Base-by-base conservation (phyloP, 2,113 vertebrate genomes). In the Epinephelus fuscoguttatus region DNA sequence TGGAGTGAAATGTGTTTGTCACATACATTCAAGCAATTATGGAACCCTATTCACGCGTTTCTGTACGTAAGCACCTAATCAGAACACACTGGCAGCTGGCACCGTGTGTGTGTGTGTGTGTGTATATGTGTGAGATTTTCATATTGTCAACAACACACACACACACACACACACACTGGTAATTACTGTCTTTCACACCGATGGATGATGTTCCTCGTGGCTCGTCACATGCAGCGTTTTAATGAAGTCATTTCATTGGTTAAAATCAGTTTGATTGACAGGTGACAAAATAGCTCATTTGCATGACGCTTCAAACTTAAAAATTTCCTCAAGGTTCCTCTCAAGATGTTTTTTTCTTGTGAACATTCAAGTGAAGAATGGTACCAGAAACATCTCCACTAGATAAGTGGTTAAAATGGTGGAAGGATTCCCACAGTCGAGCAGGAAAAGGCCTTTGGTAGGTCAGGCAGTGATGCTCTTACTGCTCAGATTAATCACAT, bases 11-110 rank as follows among this genome's bases (percentile, higher is more conserved):
- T 84, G 84, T 89, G 84, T 90, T 90, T 88, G 84, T 88, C 83
- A 79, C 84, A 90, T 89, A 86, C 84, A 82, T 91, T 84, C 74
- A 75, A 69, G 69, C 87, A 88, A 90, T 92, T 83, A 88, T 56
- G 57, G 78, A 83, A 79, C 37, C 59, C 78, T 87, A 72, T 90
- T 91, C 81, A 82, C 75, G 45, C 76, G 72, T 76, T 81, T 82
- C 86, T 76, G 62, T 90, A 81, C 50, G 50, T 74, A 78, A 82
- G 78, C 80, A 83, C 45, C 83, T 84, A 88, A 88, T 89, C 90
- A 90, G 81, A 91, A 75, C 70, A 86, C 71, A 23, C 72, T 60
- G 85, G 90, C 90, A 91, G 87, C 86, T 91, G 91, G 81, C 37
- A 19, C 2, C 3, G 45, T n/a, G 56, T 66, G 81, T 75, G 78